Conservation (phyloP, 2,797 vertebrate species). For the Sebastes cheni region DNA sequence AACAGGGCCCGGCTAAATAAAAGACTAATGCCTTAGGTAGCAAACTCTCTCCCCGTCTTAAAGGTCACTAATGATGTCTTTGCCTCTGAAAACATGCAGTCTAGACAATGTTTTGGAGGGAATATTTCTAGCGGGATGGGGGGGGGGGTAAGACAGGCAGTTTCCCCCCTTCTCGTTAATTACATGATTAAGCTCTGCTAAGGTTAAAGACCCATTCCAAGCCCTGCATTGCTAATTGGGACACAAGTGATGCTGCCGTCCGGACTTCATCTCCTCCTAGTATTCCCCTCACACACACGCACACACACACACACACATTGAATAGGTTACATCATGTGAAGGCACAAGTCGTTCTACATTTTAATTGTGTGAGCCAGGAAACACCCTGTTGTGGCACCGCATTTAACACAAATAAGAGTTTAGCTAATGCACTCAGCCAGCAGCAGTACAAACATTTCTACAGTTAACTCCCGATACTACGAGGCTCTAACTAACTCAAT, state of each 20-base stretch:
- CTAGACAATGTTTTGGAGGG: conserved; percentile 56
- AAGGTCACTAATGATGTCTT: conserved; percentile 71
- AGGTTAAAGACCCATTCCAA: conserved; percentile 73
- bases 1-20: conserved; percentile 42
- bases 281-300: conserved; percentile 2
- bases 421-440: conserved; percentile 54
- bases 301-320: conserved; percentile 14
- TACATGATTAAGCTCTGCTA: conserved; percentile 70
- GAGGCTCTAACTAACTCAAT: background rate
- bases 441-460: conserved; percentile 4
- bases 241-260: conserved; percentile 53
- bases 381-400: conserved; percentile 42
- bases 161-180: conserved; percentile 60
- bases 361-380: conserved; percentile 50
- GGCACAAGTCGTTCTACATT: conserved; percentile 37
- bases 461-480: background rate
- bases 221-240: conserved; percentile 67
- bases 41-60: conserved; percentile 53
- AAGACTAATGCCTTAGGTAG: conserved; percentile 48
- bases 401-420: conserved; percentile 55
- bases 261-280: conserved; percentile 28
- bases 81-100: conserved; percentile 55
- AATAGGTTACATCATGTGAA: conserved; percentile 57
- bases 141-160: conserved; percentile 30
- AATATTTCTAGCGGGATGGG: conserved; percentile 28